Percentiles rank a stretch among this genome's conserved stretches.
These are phyloP conservation scores for Aleiodes testaceus DNA, from an alignment of 2,888 invertebrate genomes.

Conservation along the genomic window DNA sequence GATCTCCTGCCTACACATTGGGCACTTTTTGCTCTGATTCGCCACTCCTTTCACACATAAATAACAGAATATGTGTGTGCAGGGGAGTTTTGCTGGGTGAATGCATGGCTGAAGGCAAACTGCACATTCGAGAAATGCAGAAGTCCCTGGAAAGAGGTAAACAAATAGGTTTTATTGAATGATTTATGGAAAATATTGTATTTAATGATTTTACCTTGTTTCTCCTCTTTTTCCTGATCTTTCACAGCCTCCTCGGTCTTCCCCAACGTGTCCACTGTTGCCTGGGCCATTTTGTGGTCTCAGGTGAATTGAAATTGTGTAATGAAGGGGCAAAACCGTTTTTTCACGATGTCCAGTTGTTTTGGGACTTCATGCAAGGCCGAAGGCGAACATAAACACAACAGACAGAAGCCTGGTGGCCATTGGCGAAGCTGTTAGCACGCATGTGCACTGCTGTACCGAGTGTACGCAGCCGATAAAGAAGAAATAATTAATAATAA, in stretches of 20 bases:
- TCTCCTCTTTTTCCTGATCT: conserved; percentile 61
- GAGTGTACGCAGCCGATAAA: too few relatives aligned
- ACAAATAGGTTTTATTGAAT: neutral
- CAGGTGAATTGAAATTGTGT: neutral
- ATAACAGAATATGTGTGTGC: conserved; percentile 96
- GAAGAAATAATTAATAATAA: too few relatives aligned
- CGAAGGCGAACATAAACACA: conserved; percentile 13
- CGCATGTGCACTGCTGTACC: too few relatives aligned
- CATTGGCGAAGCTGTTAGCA: too few relatives aligned
- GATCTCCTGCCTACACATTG: conserved; percentile 93
- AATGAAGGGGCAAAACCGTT: neutral
- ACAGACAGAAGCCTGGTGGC: neutral
- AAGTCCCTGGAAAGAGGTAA: conserved; percentile 51
- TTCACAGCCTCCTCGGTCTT: conserved; percentile 50
- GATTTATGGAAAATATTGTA: neutral
- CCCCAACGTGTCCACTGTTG: conserved; percentile 54
- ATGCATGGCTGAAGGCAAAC: conserved; percentile 93
- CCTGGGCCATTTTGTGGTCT: conserved; percentile 57
- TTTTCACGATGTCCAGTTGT: too few relatives aligned
- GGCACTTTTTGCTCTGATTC: conserved; percentile 90
- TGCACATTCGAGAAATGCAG: conserved; percentile 82
- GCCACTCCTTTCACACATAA: conserved; percentile 95
- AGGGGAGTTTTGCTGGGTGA: conserved; percentile 94
- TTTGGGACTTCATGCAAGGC: neutral
- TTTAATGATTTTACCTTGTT: conserved; percentile 56